Evolutionary conservation across 2,113 vertebrate species (phyloP), one percentile per base, ranked within the genome.

Genomic region (Seriola aureovittata): DNA sequence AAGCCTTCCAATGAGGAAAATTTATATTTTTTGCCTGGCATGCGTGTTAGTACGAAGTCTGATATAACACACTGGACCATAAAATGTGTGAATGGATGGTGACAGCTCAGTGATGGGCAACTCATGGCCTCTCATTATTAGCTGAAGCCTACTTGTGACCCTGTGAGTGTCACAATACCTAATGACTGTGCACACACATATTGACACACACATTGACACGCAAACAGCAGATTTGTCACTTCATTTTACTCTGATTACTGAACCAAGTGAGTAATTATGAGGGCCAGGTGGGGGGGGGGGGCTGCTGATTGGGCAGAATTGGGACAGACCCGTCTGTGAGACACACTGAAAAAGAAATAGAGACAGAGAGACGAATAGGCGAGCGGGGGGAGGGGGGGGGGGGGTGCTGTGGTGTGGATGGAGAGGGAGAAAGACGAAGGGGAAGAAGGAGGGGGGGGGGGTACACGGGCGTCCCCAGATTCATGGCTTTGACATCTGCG

Each of bases 401-500:
- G 55, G 69, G 82, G 70, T 48, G 74, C 21, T 73, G 54, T 25
- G 69, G 48, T 75, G 78, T 50, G 60, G 66, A 82, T 63, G 75
- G 78, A 81, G 70, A 75, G 50, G 67, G 66, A 78, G 72, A 75
- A 71, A 75, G 64, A 70, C 6, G 5, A 50, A 75, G 63, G 46
- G 81, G 55, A 52, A 50, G 16, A 48, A 34, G 19, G 17, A 36
- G 76, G 66, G 65, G 17, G 44, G 76, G 66, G 68, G 66, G 14
- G 71, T 67, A 74, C 55, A 76, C n/a, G 64, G 85, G 75, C 83
- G 67, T 92, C 91, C 91, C 88, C 90, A 95, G 96, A 98, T 96
- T 96, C 97, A 96, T 95, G 60, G 93, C 92, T 97, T 95, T 97
- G 96, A 97, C 98, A 99, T 97, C 97, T 97, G 97, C 94, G 97